Evolutionary conservation across 2,113 vertebrate species (phyloP), one percentile per base, ranked within the genome.

Genomic region (Leucosticte australis): DNA sequence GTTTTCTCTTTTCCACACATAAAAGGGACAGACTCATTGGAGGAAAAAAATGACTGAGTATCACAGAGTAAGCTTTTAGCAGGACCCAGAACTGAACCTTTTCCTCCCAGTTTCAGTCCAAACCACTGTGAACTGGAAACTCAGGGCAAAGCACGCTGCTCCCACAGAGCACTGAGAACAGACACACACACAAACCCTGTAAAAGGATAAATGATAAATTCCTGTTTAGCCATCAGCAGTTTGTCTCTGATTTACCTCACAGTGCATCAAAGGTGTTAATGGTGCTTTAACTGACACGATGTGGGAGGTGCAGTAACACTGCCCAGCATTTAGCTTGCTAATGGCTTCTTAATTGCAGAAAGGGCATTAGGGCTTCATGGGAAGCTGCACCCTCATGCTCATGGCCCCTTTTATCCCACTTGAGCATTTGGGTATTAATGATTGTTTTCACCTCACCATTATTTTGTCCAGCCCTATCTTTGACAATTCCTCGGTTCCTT

Each of bases 341-440:
- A 94, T 92, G 68, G 57, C 39, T 96, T 91, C 79, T 94, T 93
- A 92, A 95, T 94, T 90, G 75, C 28, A 21, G 31, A 37, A 86
- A 55, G 23, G 12, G 33, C 50, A n/a, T 70, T 70, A 27, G 89
- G 47, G 41, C 47, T 93, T 73, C 69, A 63, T 42, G 56, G 74
- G 50, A 64, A 87, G 67, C 33, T 90, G 65, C 39, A 57, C 57
- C 13, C 4, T 47, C 74, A 74, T 46, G 75, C 24, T 79, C 35
- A 16, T 5, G 33, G 67, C 30, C 83, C 41, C 70, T 84, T 92
- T 91, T 50, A 87, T 59, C 35, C 59, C 35, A 57, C 35, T 62
- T 67, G 39, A 83, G 47, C 41, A 63, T 83, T 84, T 55, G 47
- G 24, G 15, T 59, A 49, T 73, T 85, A 83, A 92, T 44, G 46